A percentile compares a stretch with the other conserved stretches of the same genome.
phyloP scores from a whole-genome alignment of 2,797 vertebrate genomes.

The Brotogeris chrysoptera region DNA sequence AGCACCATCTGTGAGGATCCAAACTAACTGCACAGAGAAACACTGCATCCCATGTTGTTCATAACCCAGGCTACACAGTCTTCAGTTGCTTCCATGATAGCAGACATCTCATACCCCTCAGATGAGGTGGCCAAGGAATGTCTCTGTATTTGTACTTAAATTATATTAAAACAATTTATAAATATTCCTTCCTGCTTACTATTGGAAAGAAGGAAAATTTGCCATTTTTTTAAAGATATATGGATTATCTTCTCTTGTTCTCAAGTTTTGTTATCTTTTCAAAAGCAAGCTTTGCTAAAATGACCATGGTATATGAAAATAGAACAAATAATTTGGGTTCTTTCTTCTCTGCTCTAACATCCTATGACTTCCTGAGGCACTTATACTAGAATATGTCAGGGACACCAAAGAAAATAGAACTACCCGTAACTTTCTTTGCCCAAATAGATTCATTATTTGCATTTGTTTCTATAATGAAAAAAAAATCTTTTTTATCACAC shows the following conservation, averaged over 20 bases:
- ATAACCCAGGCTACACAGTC: background rate
- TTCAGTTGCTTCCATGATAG: background rate
- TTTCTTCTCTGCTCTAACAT: background rate
- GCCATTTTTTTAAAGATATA: background rate
- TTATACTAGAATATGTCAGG: background rate
- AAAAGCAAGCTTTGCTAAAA: background rate
- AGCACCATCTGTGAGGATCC: background rate
- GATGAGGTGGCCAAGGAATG: background rate
- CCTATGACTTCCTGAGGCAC: background rate
- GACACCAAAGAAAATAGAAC: background rate
- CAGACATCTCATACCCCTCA: background rate
- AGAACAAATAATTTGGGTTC: background rate
- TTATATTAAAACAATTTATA: background rate
- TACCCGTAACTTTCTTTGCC: background rate
- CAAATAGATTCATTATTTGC: background rate
- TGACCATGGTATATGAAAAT: background rate
- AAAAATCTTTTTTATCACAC: background rate
- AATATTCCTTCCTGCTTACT: background rate
- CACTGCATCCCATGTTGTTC: background rate
- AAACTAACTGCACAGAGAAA: background rate
- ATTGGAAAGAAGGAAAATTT: background rate
- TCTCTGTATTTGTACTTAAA: background rate
- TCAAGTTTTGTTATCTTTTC: background rate
- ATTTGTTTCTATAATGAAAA: background rate
- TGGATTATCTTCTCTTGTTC: background rate